phyloP scores from a whole-genome alignment of 2,113 vertebrate genomes.

The Sialia sialis region DNA sequence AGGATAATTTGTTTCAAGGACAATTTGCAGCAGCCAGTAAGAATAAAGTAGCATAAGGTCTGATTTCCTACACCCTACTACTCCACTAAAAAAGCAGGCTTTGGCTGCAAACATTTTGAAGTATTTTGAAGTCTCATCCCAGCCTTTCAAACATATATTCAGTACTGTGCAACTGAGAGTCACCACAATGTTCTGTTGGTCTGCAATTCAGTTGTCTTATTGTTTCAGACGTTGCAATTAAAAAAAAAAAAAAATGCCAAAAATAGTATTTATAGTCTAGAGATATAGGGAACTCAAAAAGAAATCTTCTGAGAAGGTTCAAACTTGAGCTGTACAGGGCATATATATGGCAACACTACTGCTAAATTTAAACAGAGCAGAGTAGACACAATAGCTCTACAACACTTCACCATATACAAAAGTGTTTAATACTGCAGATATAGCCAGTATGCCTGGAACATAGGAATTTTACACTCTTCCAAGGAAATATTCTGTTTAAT shows the following conservation, averaged over 20 bases:
- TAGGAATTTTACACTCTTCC: not conserved
- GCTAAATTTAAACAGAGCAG: not conserved
- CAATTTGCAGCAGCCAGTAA: not conserved
- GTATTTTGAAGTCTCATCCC: not conserved
- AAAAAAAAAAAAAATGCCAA: not conserved
- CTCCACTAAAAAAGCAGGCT: not conserved
- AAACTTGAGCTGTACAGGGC: not conserved
- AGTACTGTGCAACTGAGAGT: not conserved
- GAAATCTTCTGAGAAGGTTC: not conserved
- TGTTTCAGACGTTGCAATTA: not conserved
- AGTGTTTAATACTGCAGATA: not conserved
- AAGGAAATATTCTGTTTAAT: not conserved
- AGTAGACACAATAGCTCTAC: not conserved
- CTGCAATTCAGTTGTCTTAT: not conserved
- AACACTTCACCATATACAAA: not conserved
- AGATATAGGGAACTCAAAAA: not conserved
- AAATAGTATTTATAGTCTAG: not conserved
- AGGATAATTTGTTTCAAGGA: not conserved
- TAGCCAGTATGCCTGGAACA: not conserved
- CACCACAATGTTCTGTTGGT: not conserved
- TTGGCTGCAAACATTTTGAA: not conserved
- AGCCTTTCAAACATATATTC: not conserved
- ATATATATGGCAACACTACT: not conserved
- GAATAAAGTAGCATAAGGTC: not conserved
- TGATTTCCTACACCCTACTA: not conserved